Base-by-base conservation (phyloP, 2,797 vertebrate genomes). In the Manis pentadactyla region DNA sequence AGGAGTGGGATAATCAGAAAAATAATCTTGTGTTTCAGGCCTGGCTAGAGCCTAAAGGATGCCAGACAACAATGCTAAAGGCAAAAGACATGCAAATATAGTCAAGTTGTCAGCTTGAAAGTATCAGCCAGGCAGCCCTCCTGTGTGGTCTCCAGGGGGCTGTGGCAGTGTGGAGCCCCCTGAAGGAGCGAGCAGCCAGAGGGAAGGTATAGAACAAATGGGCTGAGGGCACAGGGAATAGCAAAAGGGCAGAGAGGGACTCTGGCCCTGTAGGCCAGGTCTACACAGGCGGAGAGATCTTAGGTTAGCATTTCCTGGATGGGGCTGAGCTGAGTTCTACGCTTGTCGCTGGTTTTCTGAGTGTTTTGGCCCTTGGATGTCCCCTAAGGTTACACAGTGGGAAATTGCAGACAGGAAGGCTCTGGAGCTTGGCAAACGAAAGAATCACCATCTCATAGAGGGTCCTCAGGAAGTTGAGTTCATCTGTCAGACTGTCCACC, bases 381-480 rank as follows among this genome's bases (percentile, higher is more conserved):
- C 15, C 79, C 57, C 84, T 27, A 42, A 63, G 59, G 18, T 61
- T 49, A 29, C 9, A 19, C 31, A 42, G 68, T 79, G 55, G 53
- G 21, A 66, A 69, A 29, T 37, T 63, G 31, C 66, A 19, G 42
- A 23, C 5, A 55, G 10, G 18, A 57, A 68, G 46, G 23, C 34
- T 74, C 66, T 31, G 46, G 42, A 46, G n/a, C 42, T 57, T 12
- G 27, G 57, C 19, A 68, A 93, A 49, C 34, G 7, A 37, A 83
- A 59, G n/a, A 95, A 63, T 93, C 98, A 99, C 99, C 98, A 98
- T 98, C 92, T 99, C 99, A 51, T 98, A 99, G 97, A 99, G 73
- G 11, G 98, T 98, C 97, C 98, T 99, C 98, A 99, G 98, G 99
- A 99, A 99, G 98, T 99, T 99, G 97, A 99, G 98, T 96, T 99